phyloP scores from a whole-genome alignment of 2,888 invertebrate genomes.

The Drosophila sordidula region DNA sequence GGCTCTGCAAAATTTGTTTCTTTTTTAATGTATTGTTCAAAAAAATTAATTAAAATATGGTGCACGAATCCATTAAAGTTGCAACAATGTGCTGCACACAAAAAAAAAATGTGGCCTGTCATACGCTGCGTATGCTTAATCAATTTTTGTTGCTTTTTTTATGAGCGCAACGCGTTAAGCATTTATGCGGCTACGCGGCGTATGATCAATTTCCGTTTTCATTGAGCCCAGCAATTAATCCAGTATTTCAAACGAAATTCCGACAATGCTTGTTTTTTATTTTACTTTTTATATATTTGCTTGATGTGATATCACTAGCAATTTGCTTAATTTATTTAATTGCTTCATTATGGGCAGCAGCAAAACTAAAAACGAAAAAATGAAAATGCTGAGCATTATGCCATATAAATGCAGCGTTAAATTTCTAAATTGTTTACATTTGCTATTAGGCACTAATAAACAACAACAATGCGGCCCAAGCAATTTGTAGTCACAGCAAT shows the following conservation, averaged over 20 bases:
- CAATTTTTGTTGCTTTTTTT: conserved; percentile 15
- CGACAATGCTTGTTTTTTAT: conserved; percentile 1
- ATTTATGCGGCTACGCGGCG: conserved; percentile 31
- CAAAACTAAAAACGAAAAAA: conserved; percentile 12
- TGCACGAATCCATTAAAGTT: conserved; percentile 61
- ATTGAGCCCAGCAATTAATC: conserved; percentile 41
- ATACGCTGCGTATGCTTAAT: conserved; percentile 43
- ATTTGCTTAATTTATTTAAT: conserved; percentile 58
- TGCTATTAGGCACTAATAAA: conserved; percentile 64
- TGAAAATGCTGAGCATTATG: conserved; percentile 42
- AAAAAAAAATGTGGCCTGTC: conserved; percentile 27
- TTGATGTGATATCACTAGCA: conserved; percentile 16
- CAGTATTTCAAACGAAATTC: conserved; percentile 21
- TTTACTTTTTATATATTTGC: not conserved
- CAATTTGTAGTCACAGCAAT: conserved; percentile 53
- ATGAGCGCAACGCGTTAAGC: not conserved
- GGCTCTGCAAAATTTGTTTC: conserved; percentile 10
- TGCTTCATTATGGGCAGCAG: conserved; percentile 45
- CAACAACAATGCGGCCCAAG: conserved; percentile 30
- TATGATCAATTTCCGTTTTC: conserved; percentile 52
- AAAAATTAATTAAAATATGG: conserved; percentile 71
- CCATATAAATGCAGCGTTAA: conserved; percentile 72
- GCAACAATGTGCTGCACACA: conserved; percentile 29
- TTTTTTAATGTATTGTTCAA: conserved; percentile 34
- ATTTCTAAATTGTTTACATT: conserved; percentile 76